A percentile compares a stretch with the other conserved stretches of the same genome.
Evolutionary conservation across 1,140 invertebrate species (phyloP).

Genomic region (Drosophila bocqueti): DNA sequence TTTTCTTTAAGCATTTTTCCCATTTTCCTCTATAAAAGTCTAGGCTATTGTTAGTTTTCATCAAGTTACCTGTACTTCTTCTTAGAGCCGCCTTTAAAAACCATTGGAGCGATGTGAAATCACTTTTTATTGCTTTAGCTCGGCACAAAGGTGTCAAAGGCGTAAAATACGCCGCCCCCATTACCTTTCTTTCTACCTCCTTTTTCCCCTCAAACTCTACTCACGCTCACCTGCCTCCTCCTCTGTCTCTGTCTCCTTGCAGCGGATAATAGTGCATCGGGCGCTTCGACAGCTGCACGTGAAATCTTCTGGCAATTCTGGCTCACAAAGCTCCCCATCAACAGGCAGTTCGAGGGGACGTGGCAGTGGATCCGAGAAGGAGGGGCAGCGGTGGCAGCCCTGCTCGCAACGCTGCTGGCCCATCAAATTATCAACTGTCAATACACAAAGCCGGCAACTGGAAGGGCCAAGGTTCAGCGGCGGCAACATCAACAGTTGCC

Average conservation of each 20-base stretch:
- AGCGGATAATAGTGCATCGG: constrained; percentile 65
- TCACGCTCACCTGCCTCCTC: constrained; percentile 9
- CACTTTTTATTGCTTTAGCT: constrained; percentile 1
- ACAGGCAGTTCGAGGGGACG: constrained; percentile 47
- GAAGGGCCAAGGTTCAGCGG: constrained; percentile 24
- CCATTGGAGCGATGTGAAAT: not conserved
- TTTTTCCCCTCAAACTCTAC: not conserved
- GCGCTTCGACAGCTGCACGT: constrained; percentile 59
- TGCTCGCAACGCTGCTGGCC: constrained; percentile 40
- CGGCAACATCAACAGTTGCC: constrained; percentile 38
- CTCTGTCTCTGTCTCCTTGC: constrained; percentile 28
- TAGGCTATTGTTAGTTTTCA: not conserved
- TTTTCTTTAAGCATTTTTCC: too few relatives aligned
- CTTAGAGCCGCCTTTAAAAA: not conserved
- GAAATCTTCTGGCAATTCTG: constrained; percentile 69
- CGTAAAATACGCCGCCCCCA: not conserved
- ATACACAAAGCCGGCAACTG: constrained; percentile 53
- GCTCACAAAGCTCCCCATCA: constrained; percentile 63
- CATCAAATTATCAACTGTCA: constrained; percentile 82
- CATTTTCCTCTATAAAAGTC: not conserved
- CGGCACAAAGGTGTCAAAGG: constrained; percentile 19
- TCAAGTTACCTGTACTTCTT: too few relatives aligned
- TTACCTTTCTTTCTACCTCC: not conserved
- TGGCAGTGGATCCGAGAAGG: constrained; percentile 39
- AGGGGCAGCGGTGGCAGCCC: constrained; percentile 36